Base-by-base conservation (phyloP, 2,797 vertebrate species). In the Micropoecilia bifurca region DNA sequence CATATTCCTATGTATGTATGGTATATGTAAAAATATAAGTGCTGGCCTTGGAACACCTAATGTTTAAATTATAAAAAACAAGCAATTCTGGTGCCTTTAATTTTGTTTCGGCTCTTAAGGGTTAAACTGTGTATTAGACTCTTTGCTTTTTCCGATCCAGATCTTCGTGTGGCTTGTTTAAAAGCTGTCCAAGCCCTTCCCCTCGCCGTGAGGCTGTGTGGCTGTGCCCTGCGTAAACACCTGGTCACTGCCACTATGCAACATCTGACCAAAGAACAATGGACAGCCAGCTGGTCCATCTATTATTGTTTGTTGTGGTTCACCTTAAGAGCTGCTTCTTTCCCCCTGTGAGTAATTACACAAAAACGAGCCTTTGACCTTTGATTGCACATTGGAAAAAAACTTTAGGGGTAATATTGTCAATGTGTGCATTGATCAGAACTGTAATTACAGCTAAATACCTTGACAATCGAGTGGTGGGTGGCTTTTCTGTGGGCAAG, bases 361-460 rank as follows among this genome's bases (percentile, higher is more conserved):
- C 84, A 86, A 91, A 95, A 95, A 95, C 85, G 85, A 94, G 94
- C 93, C 91, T 95, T 96, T 96, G 95, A 96, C 96, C 95, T 95
- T 95, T 93, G 90, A 93, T 71, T 94, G 91, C 89, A 83, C 93
- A 95, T 93, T 87, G 93, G 89, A 41, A 73, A 55, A 92, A 94
- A 92, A 91, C 90, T 89, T 92, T 92, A 94, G 91, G 87, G 87
- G 89, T 84, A 93, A 91, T 91, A 93, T 83, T 84, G 87, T 92
- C 91, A 82, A 91, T 91, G 87, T 84, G 87, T 71, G 80, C 93
- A 93, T 95, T 90, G 94, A 95, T 93, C 86, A 72, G 77, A 74
- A 53, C 73, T 87, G 89, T 93, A 93, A 94, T 95, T 93, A 87
- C 87, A 86, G 78, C 89, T 93, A 93, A 93, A 90, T 87, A 91